Percentiles rank a stretch among this genome's conserved stretches.
phyloP scores from a whole-genome alignment of 2,888 invertebrate genomes.

The Rhabditophanes sp. region DNA sequence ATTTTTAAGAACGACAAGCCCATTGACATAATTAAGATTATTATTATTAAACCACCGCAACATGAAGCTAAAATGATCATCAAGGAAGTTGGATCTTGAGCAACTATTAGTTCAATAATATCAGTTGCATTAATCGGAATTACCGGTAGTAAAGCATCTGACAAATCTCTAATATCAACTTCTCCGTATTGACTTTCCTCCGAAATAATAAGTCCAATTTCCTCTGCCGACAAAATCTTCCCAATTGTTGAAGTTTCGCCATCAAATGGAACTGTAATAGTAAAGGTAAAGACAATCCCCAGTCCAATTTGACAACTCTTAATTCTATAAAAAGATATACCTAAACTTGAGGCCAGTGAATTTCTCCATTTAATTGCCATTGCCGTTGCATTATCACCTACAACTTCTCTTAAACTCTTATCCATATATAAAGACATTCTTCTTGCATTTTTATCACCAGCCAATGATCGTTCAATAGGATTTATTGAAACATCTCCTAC shows the following conservation, averaged over 20 bases:
- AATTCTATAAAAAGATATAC: slow-evolving; percentile 22
- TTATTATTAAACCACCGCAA: no score
- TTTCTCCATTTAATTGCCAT: slow-evolving; percentile 14
- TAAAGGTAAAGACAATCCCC: slow-evolving; percentile 28
- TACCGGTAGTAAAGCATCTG: slow-evolving; percentile 12
- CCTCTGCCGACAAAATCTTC: slow-evolving; percentile 20
- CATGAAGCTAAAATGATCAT: no score
- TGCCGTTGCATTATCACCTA: slow-evolving; percentile 18
- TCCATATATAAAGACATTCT: slow-evolving; percentile 18
- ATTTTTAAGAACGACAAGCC: no score
- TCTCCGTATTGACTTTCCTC: slow-evolving; percentile 20
- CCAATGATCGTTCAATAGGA: slow-evolving; percentile 12
- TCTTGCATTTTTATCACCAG: slow-evolving; percentile 20
- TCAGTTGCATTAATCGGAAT: slow-evolving; percentile 10
- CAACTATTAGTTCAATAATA: slow-evolving; percentile 15
- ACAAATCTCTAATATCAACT: slow-evolving; percentile 11
- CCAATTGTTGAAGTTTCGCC: slow-evolving; percentile 12
- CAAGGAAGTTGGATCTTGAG: no score
- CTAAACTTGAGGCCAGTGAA: slow-evolving; percentile 15
- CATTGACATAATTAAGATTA: no score
- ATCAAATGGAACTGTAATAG: slow-evolving; percentile 25
- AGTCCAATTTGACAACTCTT: slow-evolving; percentile 20
- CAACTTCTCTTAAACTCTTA: slow-evolving; percentile 13
- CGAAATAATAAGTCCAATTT: slow-evolving; percentile 16
- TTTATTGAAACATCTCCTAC: slow-evolving; percentile 10